A percentile compares a stretch with the other conserved stretches of the same genome.
phyloP scores from a whole-genome alignment of 2,113 vertebrate species.

The Mus pahari region DNA sequence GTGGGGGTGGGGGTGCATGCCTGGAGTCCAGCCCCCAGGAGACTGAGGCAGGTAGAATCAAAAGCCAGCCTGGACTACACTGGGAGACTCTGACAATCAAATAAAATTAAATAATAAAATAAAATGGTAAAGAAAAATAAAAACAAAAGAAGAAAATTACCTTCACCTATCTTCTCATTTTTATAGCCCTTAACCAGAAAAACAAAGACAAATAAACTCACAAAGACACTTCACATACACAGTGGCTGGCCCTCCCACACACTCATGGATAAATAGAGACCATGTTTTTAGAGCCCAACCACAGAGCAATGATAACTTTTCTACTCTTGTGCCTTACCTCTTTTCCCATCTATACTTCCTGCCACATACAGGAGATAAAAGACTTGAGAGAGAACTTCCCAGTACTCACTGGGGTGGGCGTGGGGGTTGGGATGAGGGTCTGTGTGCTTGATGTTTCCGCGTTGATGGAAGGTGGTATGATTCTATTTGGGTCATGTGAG shows the following conservation, averaged over 20 bases:
- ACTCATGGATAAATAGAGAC: neutral
- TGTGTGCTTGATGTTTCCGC: neutral
- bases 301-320: neutral
- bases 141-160: neutral
- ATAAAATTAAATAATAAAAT: neutral
- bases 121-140: neutral
- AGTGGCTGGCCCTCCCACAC: neutral
- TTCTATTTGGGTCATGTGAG: neutral
- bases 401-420: neutral
- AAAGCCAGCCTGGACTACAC: neutral
- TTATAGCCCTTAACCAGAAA: neutral
- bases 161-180: neutral
- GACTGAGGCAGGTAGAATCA: neutral
- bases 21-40: neutral
- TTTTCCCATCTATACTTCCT: neutral
- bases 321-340: neutral
- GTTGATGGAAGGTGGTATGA: rapidly evolving
- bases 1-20: neutral
- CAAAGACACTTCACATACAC: neutral
- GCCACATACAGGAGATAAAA: neutral
- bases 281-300: neutral
- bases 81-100: neutral
- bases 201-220: neutral
- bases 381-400: neutral
- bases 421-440: neutral